These are phyloP conservation scores for Pseudotriccus pelzelni DNA, from an alignment of 2,797 vertebrate genomes.

Conservation along the genomic window DNA sequence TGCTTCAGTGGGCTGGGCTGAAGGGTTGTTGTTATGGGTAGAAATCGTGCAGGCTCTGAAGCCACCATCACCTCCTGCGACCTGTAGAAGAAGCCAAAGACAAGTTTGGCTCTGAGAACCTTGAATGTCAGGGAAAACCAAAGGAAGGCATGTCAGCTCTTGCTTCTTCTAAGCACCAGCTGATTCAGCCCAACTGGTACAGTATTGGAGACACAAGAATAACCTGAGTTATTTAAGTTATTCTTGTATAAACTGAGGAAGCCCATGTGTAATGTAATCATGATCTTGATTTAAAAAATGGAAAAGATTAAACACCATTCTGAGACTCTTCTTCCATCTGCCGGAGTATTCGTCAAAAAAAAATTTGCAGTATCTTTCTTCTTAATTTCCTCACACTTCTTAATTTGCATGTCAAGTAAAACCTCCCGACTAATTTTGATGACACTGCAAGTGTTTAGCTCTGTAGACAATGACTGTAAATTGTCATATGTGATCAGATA, in stretches of 20 bases:
- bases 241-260: background rate
- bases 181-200: background rate
- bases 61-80: accelerated
- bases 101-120: background rate
- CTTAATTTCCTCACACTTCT: background rate
- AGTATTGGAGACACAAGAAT: background rate
- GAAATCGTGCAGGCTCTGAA: accelerated
- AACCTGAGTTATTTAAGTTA: background rate
- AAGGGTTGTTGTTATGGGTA: background rate
- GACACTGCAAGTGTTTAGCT: background rate
- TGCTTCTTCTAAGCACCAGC: background rate
- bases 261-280: background rate
- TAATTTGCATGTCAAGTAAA: constrained; percentile 30
- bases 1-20: background rate
- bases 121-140: background rate
- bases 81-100: background rate
- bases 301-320: background rate
- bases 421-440: background rate
- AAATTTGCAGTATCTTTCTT: background rate
- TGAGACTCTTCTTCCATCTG: background rate
- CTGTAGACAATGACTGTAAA: background rate
- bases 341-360: background rate
- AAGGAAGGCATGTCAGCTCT: background rate
- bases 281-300: background rate
- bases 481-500: background rate